These are phyloP conservation scores for Buphagus erythrorhynchus DNA, from an alignment of 2,797 vertebrate genomes.

Conservation along the genomic window DNA sequence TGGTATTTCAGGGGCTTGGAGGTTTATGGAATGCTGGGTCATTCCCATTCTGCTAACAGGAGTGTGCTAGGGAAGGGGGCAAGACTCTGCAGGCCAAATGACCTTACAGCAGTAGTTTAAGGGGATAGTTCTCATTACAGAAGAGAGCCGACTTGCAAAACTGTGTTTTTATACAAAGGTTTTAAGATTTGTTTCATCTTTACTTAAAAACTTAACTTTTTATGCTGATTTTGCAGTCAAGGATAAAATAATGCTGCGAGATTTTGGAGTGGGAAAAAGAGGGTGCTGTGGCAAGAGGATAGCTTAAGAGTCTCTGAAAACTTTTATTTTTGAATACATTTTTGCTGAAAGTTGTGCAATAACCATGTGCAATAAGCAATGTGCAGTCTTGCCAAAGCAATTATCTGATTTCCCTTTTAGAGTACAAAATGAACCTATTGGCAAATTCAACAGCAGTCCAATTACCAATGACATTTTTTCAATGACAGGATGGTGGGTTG, in stretches of 20 bases:
- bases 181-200: neutral
- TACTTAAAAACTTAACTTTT: neutral
- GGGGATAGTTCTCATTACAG: slow-evolving; percentile 64
- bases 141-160: slow-evolving; percentile 61
- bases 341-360: slow-evolving; percentile 1
- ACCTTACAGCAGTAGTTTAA: slow-evolving; percentile 31
- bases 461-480: neutral
- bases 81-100: slow-evolving; percentile 47
- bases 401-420: neutral
- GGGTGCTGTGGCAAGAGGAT: neutral
- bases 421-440: neutral
- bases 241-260: neutral
- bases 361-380: neutral
- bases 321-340: neutral
- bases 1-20: slow-evolving; percentile 8
- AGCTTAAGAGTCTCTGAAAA: neutral
- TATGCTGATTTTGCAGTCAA: neutral
- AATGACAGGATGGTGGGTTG: neutral
- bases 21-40: slow-evolving; percentile 10
- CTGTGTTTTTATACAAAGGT: slow-evolving; percentile 59
- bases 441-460: neutral
- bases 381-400: neutral
- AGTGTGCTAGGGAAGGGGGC: neutral
- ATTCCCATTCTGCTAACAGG: slow-evolving; percentile 32
- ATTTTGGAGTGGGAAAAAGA: neutral